Conservation (phyloP, 1,140 invertebrate species). For the Steinernema feltiae region DNA sequence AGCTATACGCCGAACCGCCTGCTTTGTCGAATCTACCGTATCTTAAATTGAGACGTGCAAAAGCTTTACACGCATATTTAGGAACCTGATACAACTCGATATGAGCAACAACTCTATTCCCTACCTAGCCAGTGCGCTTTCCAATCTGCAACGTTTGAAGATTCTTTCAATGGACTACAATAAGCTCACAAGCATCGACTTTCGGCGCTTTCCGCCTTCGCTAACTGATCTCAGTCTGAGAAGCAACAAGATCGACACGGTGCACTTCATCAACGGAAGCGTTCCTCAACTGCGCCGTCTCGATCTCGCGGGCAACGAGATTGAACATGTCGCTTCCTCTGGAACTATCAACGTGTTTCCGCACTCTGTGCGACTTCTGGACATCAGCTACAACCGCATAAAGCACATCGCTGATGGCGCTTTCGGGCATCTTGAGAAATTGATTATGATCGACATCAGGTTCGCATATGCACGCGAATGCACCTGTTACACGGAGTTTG, state of each 20-base stretch:
- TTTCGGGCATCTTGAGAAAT: slow-evolving; percentile 23
- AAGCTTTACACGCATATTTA: slow-evolving; percentile 7
- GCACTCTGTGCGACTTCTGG: slow-evolving; percentile 22
- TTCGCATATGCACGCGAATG: not conserved
- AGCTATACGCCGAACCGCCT: slow-evolving; percentile 26
- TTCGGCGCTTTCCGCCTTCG: slow-evolving; percentile 29
- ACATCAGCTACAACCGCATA: slow-evolving; percentile 30
- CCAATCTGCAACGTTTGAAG: slow-evolving; percentile 24
- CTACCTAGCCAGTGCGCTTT: slow-evolving; percentile 30
- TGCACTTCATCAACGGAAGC: slow-evolving; percentile 28
- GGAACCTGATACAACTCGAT: slow-evolving; percentile 36
- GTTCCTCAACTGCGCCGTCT: slow-evolving; percentile 26
- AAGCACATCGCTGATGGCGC: slow-evolving; percentile 30
- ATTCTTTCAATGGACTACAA: slow-evolving; percentile 34
- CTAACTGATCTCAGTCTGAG: slow-evolving; percentile 33
- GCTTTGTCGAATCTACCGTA: slow-evolving; percentile 27
- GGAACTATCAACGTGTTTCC: slow-evolving; percentile 34
- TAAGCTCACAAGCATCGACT: slow-evolving; percentile 34
- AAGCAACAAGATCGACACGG: slow-evolving; percentile 26
- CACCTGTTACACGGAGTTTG: not conserved
- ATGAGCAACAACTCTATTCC: slow-evolving; percentile 34
- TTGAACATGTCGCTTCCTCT: slow-evolving; percentile 29
- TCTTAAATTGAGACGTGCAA: not conserved
- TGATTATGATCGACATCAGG: slow-evolving; percentile 34
- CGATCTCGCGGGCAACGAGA: slow-evolving; percentile 29